Base-by-base conservation (phyloP, 2,797 vertebrate species). In the Gymnothorax javanicus region DNA sequence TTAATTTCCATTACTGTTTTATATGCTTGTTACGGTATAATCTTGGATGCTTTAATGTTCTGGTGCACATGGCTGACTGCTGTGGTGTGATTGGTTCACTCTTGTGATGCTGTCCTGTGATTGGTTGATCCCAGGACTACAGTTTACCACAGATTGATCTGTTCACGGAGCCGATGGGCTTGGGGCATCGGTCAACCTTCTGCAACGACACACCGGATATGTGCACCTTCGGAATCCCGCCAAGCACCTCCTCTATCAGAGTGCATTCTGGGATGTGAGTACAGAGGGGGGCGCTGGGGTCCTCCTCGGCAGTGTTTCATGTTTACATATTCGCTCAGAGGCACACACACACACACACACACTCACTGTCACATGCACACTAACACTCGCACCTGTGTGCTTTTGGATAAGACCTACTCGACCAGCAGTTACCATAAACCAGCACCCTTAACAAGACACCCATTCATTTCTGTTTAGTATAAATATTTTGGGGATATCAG, bases 201-300 rank as follows among this genome's bases (percentile, higher is more conserved):
- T 96, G 95, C 82, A 97, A 98, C 12, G 97, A 98, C 86, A 91
- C 94, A 0, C 92, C 97, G 43, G 98, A 99, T 91, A 93, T 95
- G 0, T 94, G 96, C 73, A 94, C 97, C 33, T 99, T 95, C n/a
- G 96, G 96, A 75, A 92, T 96, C 43, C 95, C 96, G 12, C 97
- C 97, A 90, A 96, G 95, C 90, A 98, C 98, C 0, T 96, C 96
- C 89, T 99, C 99, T 87, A 97, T 99, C 88, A 98, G 96, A 94
- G 97, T 99, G 75, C 96, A 97, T 83, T 97, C 97, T 92, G 98
- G 98, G 95, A 96, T 94, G 99, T 99, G 95, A 98, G 98, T 97
- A 88, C 52, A 88, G 67, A 69, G 67, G 23, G 67, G n/a, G 23
- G 67, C 67, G n/a, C 67, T 69, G 67, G 67, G 67, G 23, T 64